phyloP scores from a whole-genome alignment of 2,113 vertebrate species.

The Vanacampus margaritifer region DNA sequence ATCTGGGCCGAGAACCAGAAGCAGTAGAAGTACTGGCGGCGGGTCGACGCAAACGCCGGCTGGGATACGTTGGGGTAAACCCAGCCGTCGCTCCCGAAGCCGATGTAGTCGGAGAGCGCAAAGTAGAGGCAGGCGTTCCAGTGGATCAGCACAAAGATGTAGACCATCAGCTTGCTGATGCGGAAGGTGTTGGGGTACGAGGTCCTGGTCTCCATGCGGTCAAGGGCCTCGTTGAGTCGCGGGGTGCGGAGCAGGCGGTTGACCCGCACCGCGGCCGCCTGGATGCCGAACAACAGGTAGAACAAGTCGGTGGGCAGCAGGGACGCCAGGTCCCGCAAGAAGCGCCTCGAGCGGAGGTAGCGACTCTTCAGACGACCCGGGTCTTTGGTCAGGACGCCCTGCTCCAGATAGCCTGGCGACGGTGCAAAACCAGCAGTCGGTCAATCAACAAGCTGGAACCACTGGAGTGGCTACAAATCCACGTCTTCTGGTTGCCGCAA shows the following conservation, averaged over 20 bases:
- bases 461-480: too few species aligned
- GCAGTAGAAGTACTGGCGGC: slow-evolving; percentile 86
- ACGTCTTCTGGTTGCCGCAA: too few species aligned
- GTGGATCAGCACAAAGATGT: slow-evolving; percentile 85
- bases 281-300: slow-evolving; percentile 69
- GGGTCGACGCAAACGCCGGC: slow-evolving; percentile 62
- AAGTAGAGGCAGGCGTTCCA: slow-evolving; percentile 91
- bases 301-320: slow-evolving; percentile 82
- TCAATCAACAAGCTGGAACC: too few species aligned
- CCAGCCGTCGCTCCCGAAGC: slow-evolving; percentile 82
- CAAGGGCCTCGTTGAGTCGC: slow-evolving; percentile 80
- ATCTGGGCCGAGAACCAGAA: slow-evolving; percentile 89
- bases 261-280: slow-evolving; percentile 71
- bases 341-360: slow-evolving; percentile 75
- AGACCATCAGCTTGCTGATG: slow-evolving; percentile 83
- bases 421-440: neutral
- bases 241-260: slow-evolving; percentile 81
- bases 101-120: slow-evolving; percentile 77
- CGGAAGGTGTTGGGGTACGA: slow-evolving; percentile 84
- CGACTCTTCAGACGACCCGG: slow-evolving; percentile 50
- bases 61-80: slow-evolving; percentile 80
- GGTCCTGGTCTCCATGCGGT: slow-evolving; percentile 83
- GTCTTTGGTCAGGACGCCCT: slow-evolving; percentile 82
- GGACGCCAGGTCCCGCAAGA: slow-evolving; percentile 74
- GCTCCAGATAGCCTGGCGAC: slow-evolving; percentile 80